These are phyloP conservation scores for Vesta saturnalis DNA, from an alignment of 2,888 invertebrate genomes.

Conservation along the genomic window DNA sequence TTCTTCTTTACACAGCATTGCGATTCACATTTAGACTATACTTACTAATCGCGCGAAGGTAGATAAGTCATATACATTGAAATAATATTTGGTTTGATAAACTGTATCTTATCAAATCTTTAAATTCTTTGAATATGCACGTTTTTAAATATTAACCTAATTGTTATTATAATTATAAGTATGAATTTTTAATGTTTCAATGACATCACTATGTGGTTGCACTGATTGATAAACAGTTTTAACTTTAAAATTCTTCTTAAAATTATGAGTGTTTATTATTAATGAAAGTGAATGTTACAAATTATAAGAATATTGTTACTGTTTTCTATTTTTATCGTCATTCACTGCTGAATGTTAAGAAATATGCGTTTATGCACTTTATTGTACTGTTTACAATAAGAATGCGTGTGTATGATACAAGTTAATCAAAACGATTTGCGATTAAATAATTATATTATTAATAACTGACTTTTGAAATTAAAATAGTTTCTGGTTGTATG, in stretches of 20 bases:
- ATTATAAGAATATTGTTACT: background rate
- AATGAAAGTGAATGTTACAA: background rate
- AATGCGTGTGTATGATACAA: background rate
- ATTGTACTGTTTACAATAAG: background rate
- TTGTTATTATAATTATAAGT: too few relatives aligned
- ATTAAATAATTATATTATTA: too few relatives aligned
- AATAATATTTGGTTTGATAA: slow-evolving; percentile 11
- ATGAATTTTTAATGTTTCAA: background rate
- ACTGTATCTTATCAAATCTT: slow-evolving; percentile 4
- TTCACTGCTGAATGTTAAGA: background rate
- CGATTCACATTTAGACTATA: background rate
- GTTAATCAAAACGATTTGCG: too few relatives aligned
- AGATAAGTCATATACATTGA: slow-evolving; percentile 8
- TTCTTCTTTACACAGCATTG: too few relatives aligned
- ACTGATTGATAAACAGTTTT: background rate
- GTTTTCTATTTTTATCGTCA: background rate
- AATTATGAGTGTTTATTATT: background rate
- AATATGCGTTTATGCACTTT: background rate
- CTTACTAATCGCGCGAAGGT: background rate
- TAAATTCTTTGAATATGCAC: background rate
- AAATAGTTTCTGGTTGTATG: too few relatives aligned
- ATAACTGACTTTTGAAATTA: too few relatives aligned
- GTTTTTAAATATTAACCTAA: background rate
- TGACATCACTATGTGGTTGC: slow-evolving; percentile 6
- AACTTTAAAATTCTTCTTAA: background rate